Base-by-base conservation (phyloP, 1,140 invertebrate species). In the Neodiprion lecontei region DNA sequence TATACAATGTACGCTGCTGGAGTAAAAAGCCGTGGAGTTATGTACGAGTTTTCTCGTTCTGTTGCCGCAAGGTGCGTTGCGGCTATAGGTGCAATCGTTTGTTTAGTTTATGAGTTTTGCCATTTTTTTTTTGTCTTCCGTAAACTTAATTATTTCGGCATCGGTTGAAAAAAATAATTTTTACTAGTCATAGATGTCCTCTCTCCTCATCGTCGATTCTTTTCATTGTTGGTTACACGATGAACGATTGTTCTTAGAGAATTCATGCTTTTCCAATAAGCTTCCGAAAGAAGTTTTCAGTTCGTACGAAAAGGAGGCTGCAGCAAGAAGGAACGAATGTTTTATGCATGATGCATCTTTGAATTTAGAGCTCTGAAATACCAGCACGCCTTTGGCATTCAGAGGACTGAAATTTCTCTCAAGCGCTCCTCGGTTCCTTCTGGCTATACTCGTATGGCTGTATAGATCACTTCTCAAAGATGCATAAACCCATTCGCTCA, bases 281-380 rank as follows among this genome's bases (percentile, higher is more conserved):
- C 53, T 17, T 17, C 28, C 53, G 11, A 61, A 17, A 40, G 28
- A 61, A 61, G 11, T 61, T 61, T 14, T 14, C 53, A 40, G 53
- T 61, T 17, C 9, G 11, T 61, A 12, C 4, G 53, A 61, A 61
- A 61, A 61, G 8, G 53, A 17, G n/a, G 53, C n/a, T 40, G 28
- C 28, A 12, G 53, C 53, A 8, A 11, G n/a, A 8, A 11, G n/a
- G 53, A 61, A 61, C 9, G 53, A 61, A 61, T 61, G 53, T 61
- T 61, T 61, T 61, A 61, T 61, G 53, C 53, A 61, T 61, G 53
- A 61, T 17, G 53, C 53, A 61, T 61, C 53, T 61, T 61, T 61
- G 53, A 61, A 61, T 61, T 61, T 17, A 7, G 53, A 61, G 53
- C 53, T 17, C 28, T 40, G 28, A 40, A 61, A 61, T 61, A 61